Evolutionary conservation across 2,113 vertebrate genomes (phyloP).

Genomic region (Lanius collurio): DNA sequence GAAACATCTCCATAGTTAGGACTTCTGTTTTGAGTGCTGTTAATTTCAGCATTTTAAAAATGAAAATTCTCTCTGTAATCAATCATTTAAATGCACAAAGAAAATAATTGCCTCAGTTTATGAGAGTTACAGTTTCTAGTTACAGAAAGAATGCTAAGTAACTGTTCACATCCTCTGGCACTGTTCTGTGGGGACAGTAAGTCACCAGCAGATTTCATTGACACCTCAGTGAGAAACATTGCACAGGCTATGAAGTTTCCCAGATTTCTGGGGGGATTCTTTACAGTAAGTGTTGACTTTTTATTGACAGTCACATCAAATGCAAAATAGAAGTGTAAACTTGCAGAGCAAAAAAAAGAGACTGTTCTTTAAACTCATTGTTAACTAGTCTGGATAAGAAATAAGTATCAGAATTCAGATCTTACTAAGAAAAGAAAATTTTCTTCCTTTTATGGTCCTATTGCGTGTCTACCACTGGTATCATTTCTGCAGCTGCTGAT

Average conservation of each 20-base stretch:
- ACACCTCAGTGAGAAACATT: neutral
- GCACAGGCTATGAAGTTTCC: neutral
- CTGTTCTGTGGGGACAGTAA: neutral
- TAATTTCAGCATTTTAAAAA: neutral
- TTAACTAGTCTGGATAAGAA: neutral
- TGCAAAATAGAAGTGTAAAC: neutral
- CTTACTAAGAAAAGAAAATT: neutral
- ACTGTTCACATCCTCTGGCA: neutral
- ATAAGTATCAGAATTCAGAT: neutral
- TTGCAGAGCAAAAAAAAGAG: neutral
- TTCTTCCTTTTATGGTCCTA: neutral
- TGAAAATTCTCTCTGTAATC: neutral
- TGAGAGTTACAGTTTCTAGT: neutral
- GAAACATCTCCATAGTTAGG: neutral
- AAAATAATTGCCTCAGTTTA: neutral
- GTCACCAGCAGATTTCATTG: conserved; percentile 11
- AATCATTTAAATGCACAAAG: neutral
- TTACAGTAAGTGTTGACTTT: neutral
- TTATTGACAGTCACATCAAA: conserved; percentile 30
- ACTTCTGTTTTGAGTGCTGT: neutral
- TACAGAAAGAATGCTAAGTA: neutral
- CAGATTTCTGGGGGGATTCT: conserved; percentile 11
- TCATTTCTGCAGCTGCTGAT: neutral
- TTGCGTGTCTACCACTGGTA: neutral
- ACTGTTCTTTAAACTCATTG: neutral